A percentile compares a stretch with the other conserved stretches of the same genome.
These are phyloP conservation scores for Cremastobaeus sp. DNA, from an alignment of 2,888 invertebrate genomes.

Conservation along the genomic window DNA sequence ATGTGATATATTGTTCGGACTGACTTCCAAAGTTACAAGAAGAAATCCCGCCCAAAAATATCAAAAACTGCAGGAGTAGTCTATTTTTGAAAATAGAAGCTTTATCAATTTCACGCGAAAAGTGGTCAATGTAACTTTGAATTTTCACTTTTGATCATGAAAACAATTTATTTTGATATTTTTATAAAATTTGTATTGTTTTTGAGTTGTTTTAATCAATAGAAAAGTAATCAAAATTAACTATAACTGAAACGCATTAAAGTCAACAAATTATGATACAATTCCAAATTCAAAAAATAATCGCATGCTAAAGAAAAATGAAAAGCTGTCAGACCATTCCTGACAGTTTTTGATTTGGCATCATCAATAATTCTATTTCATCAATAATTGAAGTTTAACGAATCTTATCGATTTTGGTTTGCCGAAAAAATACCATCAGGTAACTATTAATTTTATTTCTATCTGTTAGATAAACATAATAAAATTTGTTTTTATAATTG, in stretches of 20 bases:
- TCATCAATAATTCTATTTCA: slow-evolving; percentile 3
- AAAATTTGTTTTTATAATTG: slow-evolving; percentile 17
- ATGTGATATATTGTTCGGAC: too few relatives aligned
- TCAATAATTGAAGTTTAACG: background rate
- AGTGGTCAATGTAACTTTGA: background rate
- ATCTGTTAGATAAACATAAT: slow-evolving; percentile 11
- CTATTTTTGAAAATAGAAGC: background rate
- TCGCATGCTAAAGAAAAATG: slow-evolving; percentile 9
- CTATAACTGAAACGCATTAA: too few relatives aligned
- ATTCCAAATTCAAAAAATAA: slow-evolving; percentile 17
- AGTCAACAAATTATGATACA: too few relatives aligned
- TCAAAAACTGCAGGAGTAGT: background rate
- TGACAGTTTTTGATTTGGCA: slow-evolving; percentile 9
- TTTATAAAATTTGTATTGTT: slow-evolving; percentile 7
- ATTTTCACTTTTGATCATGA: background rate
- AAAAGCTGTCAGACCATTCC: slow-evolving; percentile 7
- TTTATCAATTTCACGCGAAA: background rate
- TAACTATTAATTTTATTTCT: slow-evolving; percentile 16
- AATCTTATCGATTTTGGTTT: slow-evolving; percentile 1
- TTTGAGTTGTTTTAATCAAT: slow-evolving; percentile 3
- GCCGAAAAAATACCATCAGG: slow-evolving; percentile 8
- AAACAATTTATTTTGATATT: slow-evolving; percentile 2
- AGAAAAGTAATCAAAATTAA: slow-evolving; percentile 5
- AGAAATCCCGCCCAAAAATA: background rate
- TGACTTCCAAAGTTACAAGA: background rate